phyloP scores from a whole-genome alignment of 2,113 vertebrate species.

The Stigmatopora nigra region DNA sequence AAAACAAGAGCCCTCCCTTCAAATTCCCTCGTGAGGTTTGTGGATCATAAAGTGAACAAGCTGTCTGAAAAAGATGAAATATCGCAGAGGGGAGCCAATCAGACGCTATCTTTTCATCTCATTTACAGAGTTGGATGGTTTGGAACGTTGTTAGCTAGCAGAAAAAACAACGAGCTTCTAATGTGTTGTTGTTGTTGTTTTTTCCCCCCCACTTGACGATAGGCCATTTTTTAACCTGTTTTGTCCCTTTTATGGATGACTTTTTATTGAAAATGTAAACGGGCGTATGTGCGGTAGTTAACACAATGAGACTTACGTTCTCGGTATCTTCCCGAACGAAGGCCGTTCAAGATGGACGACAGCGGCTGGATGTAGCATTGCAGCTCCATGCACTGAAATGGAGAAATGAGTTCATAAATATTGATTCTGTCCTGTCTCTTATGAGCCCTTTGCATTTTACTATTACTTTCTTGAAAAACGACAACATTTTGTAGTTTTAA shows the following conservation, averaged over 20 bases:
- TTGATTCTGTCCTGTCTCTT: too few species aligned
- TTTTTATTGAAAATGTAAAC: conserved; percentile 9
- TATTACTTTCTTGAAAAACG: too few species aligned
- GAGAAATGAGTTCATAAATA: background rate
- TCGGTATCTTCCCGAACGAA: conserved; percentile 73
- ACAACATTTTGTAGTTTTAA: too few species aligned
- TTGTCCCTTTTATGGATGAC: background rate
- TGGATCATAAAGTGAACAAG: conserved; percentile 41
- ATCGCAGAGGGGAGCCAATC: conserved; percentile 8
- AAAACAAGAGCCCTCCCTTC: conserved; percentile 50
- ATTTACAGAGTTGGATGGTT: conserved; percentile 11
- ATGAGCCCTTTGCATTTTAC: too few species aligned
- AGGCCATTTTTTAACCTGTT: background rate
- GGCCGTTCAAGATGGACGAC: conserved; percentile 71
- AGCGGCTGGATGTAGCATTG: conserved; percentile 74
- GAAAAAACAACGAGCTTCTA: background rate
- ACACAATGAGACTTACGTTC: conserved; percentile 67
- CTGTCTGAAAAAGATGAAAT: conserved; percentile 17
- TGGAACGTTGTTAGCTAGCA: conserved; percentile 6
- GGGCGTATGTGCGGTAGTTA: background rate
- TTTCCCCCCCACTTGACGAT: background rate
- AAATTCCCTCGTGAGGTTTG: conserved; percentile 37
- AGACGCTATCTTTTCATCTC: conserved; percentile 27
- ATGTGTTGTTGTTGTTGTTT: background rate
- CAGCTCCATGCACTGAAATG: conserved; percentile 68